Percentiles rank a stretch among this genome's conserved stretches.
Evolutionary conservation across 2,113 vertebrate species (phyloP).

Genomic region (Oceanodroma tethys): DNA sequence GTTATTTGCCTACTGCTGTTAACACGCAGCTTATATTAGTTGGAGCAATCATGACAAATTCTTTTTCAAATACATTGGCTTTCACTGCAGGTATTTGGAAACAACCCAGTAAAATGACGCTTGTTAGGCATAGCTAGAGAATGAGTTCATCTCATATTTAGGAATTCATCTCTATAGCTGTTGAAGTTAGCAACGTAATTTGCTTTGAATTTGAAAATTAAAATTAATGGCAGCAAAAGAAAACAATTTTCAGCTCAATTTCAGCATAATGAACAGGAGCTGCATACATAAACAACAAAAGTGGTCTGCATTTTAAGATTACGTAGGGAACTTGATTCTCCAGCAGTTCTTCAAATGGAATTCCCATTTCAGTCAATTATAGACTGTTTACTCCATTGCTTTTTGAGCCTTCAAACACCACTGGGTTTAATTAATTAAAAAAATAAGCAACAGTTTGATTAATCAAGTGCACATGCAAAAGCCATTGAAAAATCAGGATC

Average conservation of each 20-base stretch:
- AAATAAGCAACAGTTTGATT: conserved; percentile 16
- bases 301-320: not conserved
- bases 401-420: conserved; percentile 15
- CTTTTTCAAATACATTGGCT: not conserved
- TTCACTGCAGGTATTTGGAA: conserved; percentile 13
- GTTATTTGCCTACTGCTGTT: not conserved
- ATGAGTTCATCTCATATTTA: not conserved
- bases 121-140: not conserved
- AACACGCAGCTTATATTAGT: not conserved
- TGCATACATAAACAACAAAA: conserved; percentile 10
- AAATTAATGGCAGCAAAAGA: conserved; percentile 28
- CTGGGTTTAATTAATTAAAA: conserved; percentile 36
- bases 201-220: conserved; percentile 28
- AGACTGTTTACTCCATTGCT: not conserved
- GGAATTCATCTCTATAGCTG: not conserved
- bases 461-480: conserved; percentile 10
- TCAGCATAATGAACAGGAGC: conserved; percentile 14
- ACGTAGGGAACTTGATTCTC: not conserved
- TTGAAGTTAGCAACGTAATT: conserved; percentile 32
- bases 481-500: not conserved
- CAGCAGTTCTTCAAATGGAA: not conserved
- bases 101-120: not conserved
- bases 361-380: conserved; percentile 56
- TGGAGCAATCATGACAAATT: not conserved
- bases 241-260: conserved; percentile 46